Evolutionary conservation across 2,888 invertebrate species (phyloP).

Genomic region (Macrostomum cliftonense): DNA sequence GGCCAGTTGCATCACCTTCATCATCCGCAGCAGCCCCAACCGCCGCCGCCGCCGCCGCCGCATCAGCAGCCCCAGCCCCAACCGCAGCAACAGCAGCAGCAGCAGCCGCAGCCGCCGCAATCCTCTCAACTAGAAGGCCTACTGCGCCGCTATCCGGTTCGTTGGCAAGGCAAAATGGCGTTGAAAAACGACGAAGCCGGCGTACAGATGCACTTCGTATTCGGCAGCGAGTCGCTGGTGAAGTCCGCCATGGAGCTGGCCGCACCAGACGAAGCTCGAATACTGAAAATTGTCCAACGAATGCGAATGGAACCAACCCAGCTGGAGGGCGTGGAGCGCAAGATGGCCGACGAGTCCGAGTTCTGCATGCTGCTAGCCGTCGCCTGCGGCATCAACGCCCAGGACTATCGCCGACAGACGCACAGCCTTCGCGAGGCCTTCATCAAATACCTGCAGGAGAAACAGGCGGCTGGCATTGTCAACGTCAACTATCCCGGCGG

Average conservation of each 20-base stretch:
- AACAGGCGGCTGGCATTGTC: slow-evolving; percentile 93
- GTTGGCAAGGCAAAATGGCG: slow-evolving; percentile 52
- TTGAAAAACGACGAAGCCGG: slow-evolving; percentile 88
- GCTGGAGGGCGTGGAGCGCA: slow-evolving; percentile 78
- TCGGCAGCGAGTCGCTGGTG: slow-evolving; percentile 73
- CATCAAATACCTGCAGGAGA: slow-evolving; percentile 82
- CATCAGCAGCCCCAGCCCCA: too few relatives aligned
- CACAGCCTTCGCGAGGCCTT: slow-evolving; percentile 71
- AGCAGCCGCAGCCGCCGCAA: too few relatives aligned
- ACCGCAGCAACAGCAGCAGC: too few relatives aligned
- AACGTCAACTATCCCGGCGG: slow-evolving; percentile 62
- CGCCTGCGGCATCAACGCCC: slow-evolving; percentile 79
- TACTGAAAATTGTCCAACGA: slow-evolving; percentile 73
- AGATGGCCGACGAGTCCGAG: slow-evolving; percentile 80
- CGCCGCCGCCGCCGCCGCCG: too few relatives aligned
- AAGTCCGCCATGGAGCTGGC: slow-evolving; percentile 43
- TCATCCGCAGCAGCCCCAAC: too few relatives aligned
- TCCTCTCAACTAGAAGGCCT: background rate
- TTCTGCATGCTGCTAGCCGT: slow-evolving; percentile 84
- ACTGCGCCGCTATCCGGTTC: background rate
- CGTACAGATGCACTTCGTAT: slow-evolving; percentile 94
- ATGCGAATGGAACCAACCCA: slow-evolving; percentile 89
- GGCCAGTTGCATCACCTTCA: too few relatives aligned
- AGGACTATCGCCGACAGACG: slow-evolving; percentile 70
- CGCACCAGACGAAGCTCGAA: slow-evolving; percentile 14